phyloP scores from a whole-genome alignment of 92 coral and sea anemone species.

The Blastomussa wellsi region DNA sequence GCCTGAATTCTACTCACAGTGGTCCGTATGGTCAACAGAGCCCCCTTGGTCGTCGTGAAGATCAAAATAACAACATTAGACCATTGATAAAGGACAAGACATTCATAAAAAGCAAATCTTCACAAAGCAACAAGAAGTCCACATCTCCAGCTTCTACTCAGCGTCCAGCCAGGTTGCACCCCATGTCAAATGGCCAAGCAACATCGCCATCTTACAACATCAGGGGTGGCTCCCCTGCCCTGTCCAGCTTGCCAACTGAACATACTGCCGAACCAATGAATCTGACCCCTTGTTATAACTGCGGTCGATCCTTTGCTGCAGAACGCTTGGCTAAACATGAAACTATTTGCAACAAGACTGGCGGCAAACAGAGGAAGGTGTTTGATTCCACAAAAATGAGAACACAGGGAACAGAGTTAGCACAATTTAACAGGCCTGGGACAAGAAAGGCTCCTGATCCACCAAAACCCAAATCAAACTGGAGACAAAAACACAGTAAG shows the following conservation, averaged over 20 bases:
- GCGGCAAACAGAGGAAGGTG: constrained; percentile 69
- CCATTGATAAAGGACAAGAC: constrained; percentile 41
- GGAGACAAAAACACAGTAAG: constrained; percentile 96
- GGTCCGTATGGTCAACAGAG: constrained; percentile 20
- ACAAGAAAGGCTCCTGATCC: constrained; percentile 61
- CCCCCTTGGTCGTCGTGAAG: constrained; percentile 19
- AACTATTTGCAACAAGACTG: constrained; percentile 62
- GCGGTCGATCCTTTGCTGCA: constrained; percentile 92
- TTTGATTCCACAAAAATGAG: constrained; percentile 89
- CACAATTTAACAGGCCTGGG: constrained; percentile 66
- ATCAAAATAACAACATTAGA: constrained; percentile 16
- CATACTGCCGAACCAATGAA: constrained; percentile 36
- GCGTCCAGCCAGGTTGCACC: constrained; percentile 64
- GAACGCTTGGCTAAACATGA: constrained; percentile 85
- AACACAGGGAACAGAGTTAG: constrained; percentile 87
- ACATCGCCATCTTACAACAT: constrained; percentile 35
- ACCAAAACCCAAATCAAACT: constrained; percentile 79
- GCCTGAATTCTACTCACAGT: constrained; percentile 3
- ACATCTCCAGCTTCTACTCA: constrained; percentile 8
- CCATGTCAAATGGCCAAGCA: constrained; percentile 50
- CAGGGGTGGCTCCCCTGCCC: constrained; percentile 14
- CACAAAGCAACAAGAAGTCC: constrained; percentile 25
- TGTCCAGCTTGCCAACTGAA: constrained; percentile 27
- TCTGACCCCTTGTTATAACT: constrained; percentile 78
- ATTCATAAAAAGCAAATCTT: constrained; percentile 38